A percentile compares a stretch with the other conserved stretches of the same genome.
Conservation (phyloP, 2,797 vertebrate species). For the Gambelia wislizenii region DNA sequence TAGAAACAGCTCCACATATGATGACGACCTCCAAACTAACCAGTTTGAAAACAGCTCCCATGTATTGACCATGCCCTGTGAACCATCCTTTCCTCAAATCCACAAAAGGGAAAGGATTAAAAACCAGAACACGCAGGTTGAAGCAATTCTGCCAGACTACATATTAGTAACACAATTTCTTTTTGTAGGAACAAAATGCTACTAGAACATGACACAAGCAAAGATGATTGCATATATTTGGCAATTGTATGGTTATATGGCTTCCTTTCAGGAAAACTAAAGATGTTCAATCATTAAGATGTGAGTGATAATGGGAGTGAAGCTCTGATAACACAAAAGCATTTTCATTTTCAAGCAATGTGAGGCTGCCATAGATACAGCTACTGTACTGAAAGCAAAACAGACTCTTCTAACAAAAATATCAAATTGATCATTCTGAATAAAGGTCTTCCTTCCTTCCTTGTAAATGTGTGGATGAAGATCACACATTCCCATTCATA, state of each 20-base stretch:
- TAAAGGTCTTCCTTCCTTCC: neutral
- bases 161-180: too few relatives aligned
- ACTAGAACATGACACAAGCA: neutral
- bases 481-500: neutral
- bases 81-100: too few relatives aligned
- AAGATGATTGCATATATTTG: neutral
- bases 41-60: too few relatives aligned
- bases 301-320: constrained; percentile 18
- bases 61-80: too few relatives aligned
- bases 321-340: constrained; percentile 30
- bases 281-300: constrained; percentile 4
- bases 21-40: too few relatives aligned
- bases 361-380: neutral
- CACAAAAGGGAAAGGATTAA: too few relatives aligned
- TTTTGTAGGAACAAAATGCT: too few relatives aligned
- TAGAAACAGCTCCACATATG: too few relatives aligned
- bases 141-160: too few relatives aligned
- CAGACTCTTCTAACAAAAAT: neutral
- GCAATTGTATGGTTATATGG: neutral
- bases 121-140: too few relatives aligned
- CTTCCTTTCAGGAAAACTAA: neutral
- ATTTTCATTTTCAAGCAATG: constrained; percentile 12
- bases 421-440: neutral
- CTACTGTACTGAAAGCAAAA: neutral
- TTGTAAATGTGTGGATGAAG: constrained; percentile 13